Conservation (phyloP, 2,113 vertebrate genomes). For the Oriolus oriolus region DNA sequence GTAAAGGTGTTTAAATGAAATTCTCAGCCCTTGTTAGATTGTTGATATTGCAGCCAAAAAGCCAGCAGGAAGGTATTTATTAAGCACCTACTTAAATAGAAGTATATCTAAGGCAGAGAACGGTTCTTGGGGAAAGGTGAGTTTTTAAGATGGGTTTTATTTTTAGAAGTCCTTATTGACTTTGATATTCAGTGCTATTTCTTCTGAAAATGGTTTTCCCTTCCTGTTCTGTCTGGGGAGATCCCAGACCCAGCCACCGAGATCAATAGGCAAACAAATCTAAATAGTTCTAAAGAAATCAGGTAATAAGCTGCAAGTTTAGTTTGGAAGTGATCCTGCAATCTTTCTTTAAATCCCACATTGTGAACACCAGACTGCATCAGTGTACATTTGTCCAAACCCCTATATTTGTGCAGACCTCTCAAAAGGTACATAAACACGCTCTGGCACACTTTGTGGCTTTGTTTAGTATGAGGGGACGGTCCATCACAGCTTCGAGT, state of each 20-base stretch:
- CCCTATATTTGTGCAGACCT: background rate
- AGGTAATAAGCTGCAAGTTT: background rate
- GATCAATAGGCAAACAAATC: background rate
- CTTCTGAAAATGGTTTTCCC: background rate
- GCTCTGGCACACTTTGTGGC: background rate
- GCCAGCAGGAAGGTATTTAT: background rate
- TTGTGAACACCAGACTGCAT: background rate
- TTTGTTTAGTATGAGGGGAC: background rate
- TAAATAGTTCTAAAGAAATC: background rate
- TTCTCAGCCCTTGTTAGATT: background rate
- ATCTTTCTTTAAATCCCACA: background rate
- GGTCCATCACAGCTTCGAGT: background rate
- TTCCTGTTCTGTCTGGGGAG: background rate
- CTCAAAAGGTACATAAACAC: background rate
- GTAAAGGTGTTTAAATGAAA: background rate
- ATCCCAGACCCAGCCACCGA: fast-evolving
- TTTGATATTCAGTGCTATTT: background rate
- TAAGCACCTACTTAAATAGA: background rate
- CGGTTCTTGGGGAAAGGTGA: background rate
- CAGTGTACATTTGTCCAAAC: background rate
- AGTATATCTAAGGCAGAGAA: background rate
- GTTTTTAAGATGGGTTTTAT: background rate
- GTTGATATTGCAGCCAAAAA: background rate
- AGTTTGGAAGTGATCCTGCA: background rate
- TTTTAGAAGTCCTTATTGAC: background rate